These are phyloP conservation scores for Cremastinae sp. DNA, from an alignment of 2,888 invertebrate genomes.

Conservation along the genomic window DNA sequence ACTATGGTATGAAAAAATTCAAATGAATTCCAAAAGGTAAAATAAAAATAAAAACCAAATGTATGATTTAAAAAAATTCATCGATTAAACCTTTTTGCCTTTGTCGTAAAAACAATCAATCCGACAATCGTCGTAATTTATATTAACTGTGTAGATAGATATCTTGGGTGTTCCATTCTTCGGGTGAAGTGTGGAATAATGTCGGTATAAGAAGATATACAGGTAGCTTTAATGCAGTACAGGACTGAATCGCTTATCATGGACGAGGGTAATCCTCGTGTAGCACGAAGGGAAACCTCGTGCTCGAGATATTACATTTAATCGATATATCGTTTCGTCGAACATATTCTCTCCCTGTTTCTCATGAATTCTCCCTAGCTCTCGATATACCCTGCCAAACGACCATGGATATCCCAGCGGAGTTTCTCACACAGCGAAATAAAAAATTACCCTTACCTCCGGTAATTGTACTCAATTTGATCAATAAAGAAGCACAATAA, in stretches of 20 bases:
- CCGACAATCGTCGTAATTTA: constrained; percentile 16
- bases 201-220: constrained; percentile 43
- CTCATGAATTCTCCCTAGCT: not conserved
- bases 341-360: constrained; percentile 30
- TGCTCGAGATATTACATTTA: constrained; percentile 53
- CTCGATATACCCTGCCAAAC: constrained; percentile 6
- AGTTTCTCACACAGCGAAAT: too few species aligned
- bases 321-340: constrained; percentile 63
- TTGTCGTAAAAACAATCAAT: not conserved
- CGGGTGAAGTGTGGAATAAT: constrained; percentile 4
- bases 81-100: not conserved
- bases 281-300: constrained; percentile 57
- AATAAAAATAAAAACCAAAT: too few species aligned
- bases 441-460: too few species aligned
- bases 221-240: constrained; percentile 7
- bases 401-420: not conserved
- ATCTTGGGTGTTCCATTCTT: constrained; percentile 41
- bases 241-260: constrained; percentile 43
- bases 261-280: constrained; percentile 51
- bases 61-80: too few species aligned
- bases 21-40: too few species aligned
- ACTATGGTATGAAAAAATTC: too few species aligned
- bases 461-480: too few species aligned
- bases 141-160: not conserved
- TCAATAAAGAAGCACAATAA: too few species aligned